phyloP scores from a whole-genome alignment of 2,113 vertebrate genomes.

The Cepphus grylle region DNA sequence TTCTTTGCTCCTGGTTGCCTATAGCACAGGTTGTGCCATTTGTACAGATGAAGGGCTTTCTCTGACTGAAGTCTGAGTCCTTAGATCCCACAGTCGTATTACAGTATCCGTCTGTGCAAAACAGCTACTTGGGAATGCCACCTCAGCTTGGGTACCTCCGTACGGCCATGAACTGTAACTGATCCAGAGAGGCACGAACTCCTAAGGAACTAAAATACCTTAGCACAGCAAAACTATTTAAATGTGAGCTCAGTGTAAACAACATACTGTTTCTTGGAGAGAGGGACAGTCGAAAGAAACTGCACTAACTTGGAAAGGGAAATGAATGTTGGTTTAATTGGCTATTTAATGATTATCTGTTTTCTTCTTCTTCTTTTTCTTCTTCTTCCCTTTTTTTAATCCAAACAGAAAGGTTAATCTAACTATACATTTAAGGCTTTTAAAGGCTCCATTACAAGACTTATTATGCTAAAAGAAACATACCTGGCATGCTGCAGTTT shows the following conservation, averaged over 20 bases:
- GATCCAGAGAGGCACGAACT: neutral
- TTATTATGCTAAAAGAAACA: constrained; percentile 84
- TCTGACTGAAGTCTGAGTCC: neutral
- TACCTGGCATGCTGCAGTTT: constrained; percentile 76
- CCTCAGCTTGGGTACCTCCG: neutral
- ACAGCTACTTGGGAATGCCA: neutral
- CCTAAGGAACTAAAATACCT: constrained; percentile 5
- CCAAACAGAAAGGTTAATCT: constrained; percentile 85
- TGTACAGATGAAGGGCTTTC: neutral
- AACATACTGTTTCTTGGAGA: neutral
- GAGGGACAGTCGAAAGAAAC: neutral
- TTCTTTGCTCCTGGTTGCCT: neutral
- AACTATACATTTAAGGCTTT: constrained; percentile 85
- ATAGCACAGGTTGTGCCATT: neutral
- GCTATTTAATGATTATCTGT: constrained; percentile 68
- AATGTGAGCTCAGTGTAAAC: constrained; percentile 20
- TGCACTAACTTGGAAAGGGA: neutral
- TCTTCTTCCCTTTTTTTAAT: constrained; percentile 29
- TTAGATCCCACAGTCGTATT: neutral
- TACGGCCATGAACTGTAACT: neutral
- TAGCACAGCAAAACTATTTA: constrained; percentile 15
- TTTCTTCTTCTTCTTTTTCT: constrained; percentile 49
- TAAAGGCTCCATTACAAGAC: constrained; percentile 86
- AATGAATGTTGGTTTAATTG: constrained; percentile 67
- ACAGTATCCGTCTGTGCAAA: neutral